Percentiles rank a stretch among this genome's conserved stretches.
These are phyloP conservation scores for Artibeus jamaicensis DNA, from an alignment of 2,797 vertebrate species.

Conservation along the genomic window DNA sequence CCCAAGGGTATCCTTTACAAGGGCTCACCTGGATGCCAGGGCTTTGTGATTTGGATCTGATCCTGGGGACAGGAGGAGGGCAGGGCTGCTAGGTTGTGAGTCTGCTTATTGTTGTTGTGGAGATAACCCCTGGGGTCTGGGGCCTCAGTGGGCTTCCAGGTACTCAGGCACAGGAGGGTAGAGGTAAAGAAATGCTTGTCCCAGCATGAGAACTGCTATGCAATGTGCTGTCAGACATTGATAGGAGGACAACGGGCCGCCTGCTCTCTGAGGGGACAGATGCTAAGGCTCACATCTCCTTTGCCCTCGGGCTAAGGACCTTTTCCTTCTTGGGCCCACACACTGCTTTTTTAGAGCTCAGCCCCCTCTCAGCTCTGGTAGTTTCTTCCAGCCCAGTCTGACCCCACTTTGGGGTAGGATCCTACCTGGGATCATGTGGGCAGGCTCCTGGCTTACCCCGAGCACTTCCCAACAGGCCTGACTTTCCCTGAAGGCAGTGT, in stretches of 20 bases:
- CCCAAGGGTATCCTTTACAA: neutral
- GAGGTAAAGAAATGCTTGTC: neutral
- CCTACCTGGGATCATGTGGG: neutral
- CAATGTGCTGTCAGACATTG: neutral
- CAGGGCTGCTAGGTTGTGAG: neutral
- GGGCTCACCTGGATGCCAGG: neutral
- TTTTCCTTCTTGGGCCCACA: neutral
- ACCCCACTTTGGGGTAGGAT: neutral
- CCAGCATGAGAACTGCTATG: neutral
- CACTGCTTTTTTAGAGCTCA: neutral
- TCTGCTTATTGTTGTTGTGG: neutral
- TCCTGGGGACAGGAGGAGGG: neutral
- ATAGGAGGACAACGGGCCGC: neutral
- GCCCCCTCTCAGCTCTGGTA: neutral
- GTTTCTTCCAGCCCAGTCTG: neutral
- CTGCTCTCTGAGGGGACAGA: neutral
- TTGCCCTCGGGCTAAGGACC: neutral
- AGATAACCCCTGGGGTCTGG: neutral
- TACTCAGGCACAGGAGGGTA: neutral
- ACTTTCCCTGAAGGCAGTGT: conserved; percentile 60
- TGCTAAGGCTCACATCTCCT: neutral
- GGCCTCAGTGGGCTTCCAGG: neutral
- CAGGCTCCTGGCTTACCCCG: neutral
- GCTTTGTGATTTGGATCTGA: neutral
- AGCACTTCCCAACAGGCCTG: neutral